Evolutionary conservation across 2,888 invertebrate species (phyloP), one percentile per base, ranked within the genome.

Genomic region (Drosophila setosimentum): DNA sequence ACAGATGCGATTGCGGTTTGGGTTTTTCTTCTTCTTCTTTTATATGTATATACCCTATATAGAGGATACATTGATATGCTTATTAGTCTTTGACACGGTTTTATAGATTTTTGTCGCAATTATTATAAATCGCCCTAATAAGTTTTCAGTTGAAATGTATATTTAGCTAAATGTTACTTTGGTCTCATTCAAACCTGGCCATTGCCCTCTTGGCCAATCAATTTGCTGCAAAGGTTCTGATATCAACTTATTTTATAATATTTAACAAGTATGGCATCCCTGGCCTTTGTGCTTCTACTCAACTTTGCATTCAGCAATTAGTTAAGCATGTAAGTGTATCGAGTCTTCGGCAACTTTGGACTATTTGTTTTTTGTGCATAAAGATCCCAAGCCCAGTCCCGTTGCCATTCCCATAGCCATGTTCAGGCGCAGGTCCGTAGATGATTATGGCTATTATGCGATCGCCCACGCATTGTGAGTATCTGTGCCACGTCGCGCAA

Each of bases 391-490:
- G 33, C 16, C 45, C 48, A 57, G 57, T 54, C 37, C 59, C 71
- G 45, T 68, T 58, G 53, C 58, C 62, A 68, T 54, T 45, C 30
- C 48, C 62, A 58, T 49, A 51, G 68, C 24, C 67, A 24, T 32
- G 60, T 55, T 55, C 63, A 61, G 76, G 53, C 76, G 57, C 72
- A 72, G 67, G 76, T 76, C 77, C 69, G 58, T 68, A 57, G 68
- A 73, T 77, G 77, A 77, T 77, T 77, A 73, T 77, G 77, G 73
- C 77, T 64, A 77, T 77, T 77, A 77, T 77, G 78, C 69, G 69
- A 50, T 69, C 77, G 73, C 77, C 77, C 77, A 77, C 77, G 73
- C 77, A 73, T 66, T 49, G 53, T 24, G 60, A 63, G 45, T 63
- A 73, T 77, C 73, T 77, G 77, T 77, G 77, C 73, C 77, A 77